Evolutionary conservation across 2,888 invertebrate species (phyloP), one percentile per base, ranked within the genome.

Genomic region (Drosophila silvestris): DNA sequence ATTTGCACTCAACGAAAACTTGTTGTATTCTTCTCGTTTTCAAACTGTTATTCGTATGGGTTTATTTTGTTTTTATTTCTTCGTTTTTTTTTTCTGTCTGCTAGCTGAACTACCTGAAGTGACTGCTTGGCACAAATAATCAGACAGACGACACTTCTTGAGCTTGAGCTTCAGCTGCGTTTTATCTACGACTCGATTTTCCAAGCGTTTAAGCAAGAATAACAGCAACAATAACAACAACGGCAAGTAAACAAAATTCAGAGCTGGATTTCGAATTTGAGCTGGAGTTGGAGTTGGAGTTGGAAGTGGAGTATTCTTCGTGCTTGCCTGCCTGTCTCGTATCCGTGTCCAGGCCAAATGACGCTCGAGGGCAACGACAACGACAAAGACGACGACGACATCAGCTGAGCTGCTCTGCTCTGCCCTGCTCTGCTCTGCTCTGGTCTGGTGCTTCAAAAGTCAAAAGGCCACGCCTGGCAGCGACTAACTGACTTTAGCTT

Each of bases 101-200:
- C 63, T 47, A 66, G 65, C 71, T 76, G 62, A 57, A 57, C 54
- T 32, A 68, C 56, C 65, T 79, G 64, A 70, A 82, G 76, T 57
- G 80, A 79, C 59, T 53, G 56, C 70, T 71, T 62, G 52, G 73
- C 74, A 65, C 72, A 83, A 86, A 72, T 70, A 56, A 39, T 14
- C 28, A 57, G 56, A 76, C 69, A 74, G 84, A 71, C 79, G 82
- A 85, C 82, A 86, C 82, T 81, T 82, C 77, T 70, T 66, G 58
- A 72, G 74, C 62, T 75, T 58, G 61, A 81, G 86, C 71, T 76
- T 67, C 68, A 78, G 87, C 80, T 85, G 76, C 74, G 74, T 77
- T 83, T 90, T 88, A 90, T 86, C 86, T 85, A 70, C 81, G 76
- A 69, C 76, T 78, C 90, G 90, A 82, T 90, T 90, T 86, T 90